A percentile compares a stretch with the other conserved stretches of the same genome.
Evolutionary conservation across 35 echinoderm and acorn worm species (phyloP).

Genomic region (Apostichopus japonicus): DNA sequence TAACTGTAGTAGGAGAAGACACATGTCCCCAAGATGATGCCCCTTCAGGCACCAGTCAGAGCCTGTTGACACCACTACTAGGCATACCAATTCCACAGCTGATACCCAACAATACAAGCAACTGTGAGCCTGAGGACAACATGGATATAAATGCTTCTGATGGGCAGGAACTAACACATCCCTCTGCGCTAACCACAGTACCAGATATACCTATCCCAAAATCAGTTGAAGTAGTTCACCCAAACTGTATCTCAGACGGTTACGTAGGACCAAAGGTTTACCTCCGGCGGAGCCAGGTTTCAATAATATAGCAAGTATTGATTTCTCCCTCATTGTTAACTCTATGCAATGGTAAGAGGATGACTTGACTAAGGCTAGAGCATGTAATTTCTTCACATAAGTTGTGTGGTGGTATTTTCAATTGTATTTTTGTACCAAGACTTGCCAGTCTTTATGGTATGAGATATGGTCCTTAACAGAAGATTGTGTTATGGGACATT

Average conservation of each 20-base stretch:
- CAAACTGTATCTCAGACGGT: not conserved
- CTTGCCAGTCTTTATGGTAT: not conserved
- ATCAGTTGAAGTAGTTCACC: not conserved
- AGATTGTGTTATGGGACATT: too few relatives aligned
- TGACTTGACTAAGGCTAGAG: not conserved
- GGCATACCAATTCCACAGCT: not conserved
- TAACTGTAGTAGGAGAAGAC: not conserved
- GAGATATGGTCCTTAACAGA: too few relatives aligned
- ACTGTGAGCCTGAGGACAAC: too few relatives aligned
- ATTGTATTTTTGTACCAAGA: not conserved
- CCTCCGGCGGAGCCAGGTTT: not conserved
- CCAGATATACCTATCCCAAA: not conserved
- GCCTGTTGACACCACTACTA: not conserved
- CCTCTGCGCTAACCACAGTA: not conserved
- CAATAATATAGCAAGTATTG: not conserved
- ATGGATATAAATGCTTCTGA: not conserved
- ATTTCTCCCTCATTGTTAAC: not conserved
- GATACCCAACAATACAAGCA: not conserved
- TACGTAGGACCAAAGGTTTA: not conserved
- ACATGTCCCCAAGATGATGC: not conserved
- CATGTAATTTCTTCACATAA: not conserved
- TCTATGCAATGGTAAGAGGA: constrained; percentile 26
- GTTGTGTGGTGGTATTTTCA: not conserved
- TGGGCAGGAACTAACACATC: not conserved
- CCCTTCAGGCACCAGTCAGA: not conserved